Conservation (phyloP, 1,140 invertebrate species). For the Acyrthosiphon pisum region DNA sequence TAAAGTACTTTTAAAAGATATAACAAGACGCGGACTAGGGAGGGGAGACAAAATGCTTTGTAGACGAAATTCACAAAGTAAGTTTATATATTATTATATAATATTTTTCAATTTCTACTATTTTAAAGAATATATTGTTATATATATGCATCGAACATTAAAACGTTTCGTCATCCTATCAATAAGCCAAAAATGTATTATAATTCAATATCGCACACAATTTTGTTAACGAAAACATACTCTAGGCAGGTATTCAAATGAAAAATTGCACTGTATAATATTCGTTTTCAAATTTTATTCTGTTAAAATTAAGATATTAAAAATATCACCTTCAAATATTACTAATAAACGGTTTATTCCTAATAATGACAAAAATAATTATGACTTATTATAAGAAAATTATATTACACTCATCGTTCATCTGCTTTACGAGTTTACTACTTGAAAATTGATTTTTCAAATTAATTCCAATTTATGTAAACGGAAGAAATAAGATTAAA, state of each 20-base stretch:
- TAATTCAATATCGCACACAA: not conserved
- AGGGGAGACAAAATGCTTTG: not conserved
- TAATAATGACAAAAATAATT: too few relatives aligned
- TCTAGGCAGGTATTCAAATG: not conserved
- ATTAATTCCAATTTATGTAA: too few relatives aligned
- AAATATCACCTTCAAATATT: too few relatives aligned
- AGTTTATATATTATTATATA: not conserved
- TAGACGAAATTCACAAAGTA: constrained; percentile 28
- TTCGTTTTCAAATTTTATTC: too few relatives aligned
- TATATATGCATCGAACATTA: too few relatives aligned
- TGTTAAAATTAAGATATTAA: too few relatives aligned
- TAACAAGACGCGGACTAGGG: not conserved
- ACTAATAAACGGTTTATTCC: too few relatives aligned
- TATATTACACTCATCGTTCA: too few relatives aligned
- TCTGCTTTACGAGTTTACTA: too few relatives aligned
- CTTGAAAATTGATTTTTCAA: too few relatives aligned
- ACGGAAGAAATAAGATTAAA: too few relatives aligned
- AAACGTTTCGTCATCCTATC: not conserved
- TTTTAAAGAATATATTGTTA: not conserved
- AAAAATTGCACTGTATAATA: not conserved
- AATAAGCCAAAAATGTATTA: not conserved
- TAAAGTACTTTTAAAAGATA: constrained; percentile 15
- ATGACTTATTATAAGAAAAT: too few relatives aligned
- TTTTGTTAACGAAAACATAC: not conserved
- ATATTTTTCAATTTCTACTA: not conserved